These are phyloP conservation scores for Brachyptera putata DNA, from an alignment of 2,888 invertebrate genomes.

Conservation along the genomic window DNA sequence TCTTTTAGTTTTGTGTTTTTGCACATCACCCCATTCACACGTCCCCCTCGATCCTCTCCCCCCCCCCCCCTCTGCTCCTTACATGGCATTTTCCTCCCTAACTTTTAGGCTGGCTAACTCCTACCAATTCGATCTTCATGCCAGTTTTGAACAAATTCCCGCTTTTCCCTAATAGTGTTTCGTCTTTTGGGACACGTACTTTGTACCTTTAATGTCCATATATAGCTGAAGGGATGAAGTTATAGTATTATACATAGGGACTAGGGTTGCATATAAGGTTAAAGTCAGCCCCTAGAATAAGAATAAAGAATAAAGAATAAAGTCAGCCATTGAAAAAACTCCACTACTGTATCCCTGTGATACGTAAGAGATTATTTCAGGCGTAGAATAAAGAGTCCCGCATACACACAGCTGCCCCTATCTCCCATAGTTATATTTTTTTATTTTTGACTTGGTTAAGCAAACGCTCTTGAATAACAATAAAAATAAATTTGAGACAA, in stretches of 20 bases:
- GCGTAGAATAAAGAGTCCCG: too few relatives aligned
- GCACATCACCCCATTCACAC: too few relatives aligned
- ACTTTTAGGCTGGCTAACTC: neutral
- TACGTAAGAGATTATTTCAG: constrained; percentile 1
- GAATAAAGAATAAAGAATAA: constrained; percentile 6
- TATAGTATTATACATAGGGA: neutral
- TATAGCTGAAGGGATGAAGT: neutral
- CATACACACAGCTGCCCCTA: too few relatives aligned
- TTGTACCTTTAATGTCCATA: constrained; percentile 16
- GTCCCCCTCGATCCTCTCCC: constrained; percentile 6
- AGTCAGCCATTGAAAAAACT: neutral
- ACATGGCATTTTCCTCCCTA: neutral
- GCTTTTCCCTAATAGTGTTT: constrained; percentile 2
- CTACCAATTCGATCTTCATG: constrained; percentile 19
- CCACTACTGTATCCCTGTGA: neutral
- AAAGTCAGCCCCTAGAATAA: neutral
- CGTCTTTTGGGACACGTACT: neutral
- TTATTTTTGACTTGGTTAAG: too few relatives aligned
- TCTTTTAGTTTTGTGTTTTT: too few relatives aligned
- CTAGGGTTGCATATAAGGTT: neutral
- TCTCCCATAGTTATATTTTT: too few relatives aligned
- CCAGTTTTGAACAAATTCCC: constrained; percentile 26
- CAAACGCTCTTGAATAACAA: too few relatives aligned
- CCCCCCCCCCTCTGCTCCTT: constrained; percentile 2
- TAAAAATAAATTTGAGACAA: too few relatives aligned